Evolutionary conservation across 2,888 invertebrate species (phyloP).

Genomic region (Branchipolynoe longqiensis): DNA sequence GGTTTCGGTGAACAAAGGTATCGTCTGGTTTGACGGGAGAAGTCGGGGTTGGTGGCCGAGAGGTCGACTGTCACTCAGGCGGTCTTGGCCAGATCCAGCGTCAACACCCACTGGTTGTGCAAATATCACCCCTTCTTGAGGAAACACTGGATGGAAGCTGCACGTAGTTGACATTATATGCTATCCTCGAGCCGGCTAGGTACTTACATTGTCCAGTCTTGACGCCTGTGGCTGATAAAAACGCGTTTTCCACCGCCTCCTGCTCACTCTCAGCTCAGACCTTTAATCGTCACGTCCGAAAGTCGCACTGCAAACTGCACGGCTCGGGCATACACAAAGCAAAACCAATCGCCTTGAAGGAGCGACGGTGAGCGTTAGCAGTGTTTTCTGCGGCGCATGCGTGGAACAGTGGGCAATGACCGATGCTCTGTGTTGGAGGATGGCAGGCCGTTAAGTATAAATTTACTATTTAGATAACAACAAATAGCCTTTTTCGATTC

Average conservation of each 20-base stretch:
- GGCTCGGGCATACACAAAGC: too few species aligned
- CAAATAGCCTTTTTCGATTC: too few species aligned
- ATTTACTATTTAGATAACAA: too few species aligned
- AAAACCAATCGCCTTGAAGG: too few species aligned
- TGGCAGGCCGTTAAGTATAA: too few species aligned
- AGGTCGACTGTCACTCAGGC: not conserved
- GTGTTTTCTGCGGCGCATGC: not conserved
- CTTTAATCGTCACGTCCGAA: conserved; percentile 22
- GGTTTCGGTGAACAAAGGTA: not conserved
- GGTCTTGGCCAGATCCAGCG: not conserved
- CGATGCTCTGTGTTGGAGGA: too few species aligned
- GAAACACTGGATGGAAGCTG: not conserved
- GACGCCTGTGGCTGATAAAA: not conserved
- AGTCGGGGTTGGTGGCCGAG: not conserved
- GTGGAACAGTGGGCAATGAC: not conserved
- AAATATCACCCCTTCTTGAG: not conserved
- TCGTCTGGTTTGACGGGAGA: not conserved
- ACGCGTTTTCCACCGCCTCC: not conserved
- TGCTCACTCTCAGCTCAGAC: not conserved
- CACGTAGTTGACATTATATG: not conserved
- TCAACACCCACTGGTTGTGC: not conserved
- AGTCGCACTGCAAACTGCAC: too few species aligned
- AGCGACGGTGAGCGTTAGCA: too few species aligned
- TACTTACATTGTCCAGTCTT: not conserved
- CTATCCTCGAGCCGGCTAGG: not conserved